Evolutionary conservation across 1,140 invertebrate genomes (phyloP).

Genomic region (Drosophila punjabiensis): DNA sequence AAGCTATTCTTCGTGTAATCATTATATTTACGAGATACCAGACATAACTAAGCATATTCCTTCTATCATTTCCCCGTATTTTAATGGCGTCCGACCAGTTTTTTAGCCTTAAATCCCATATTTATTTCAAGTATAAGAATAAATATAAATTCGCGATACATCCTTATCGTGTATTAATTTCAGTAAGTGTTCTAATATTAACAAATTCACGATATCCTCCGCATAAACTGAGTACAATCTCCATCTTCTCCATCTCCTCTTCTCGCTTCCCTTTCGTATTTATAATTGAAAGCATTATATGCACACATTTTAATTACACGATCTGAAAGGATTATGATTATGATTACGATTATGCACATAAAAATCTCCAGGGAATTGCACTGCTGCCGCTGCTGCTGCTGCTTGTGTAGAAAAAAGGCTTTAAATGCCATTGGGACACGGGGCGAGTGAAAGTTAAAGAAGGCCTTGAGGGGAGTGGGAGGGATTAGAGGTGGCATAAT

Average conservation of each 20-base stretch:
- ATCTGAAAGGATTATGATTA: slow-evolving; percentile 65
- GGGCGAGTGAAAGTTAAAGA: slow-evolving; percentile 47
- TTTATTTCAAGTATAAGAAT: too few relatives aligned
- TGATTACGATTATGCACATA: slow-evolving; percentile 48
- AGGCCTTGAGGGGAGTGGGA: slow-evolving; percentile 47
- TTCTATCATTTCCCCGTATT: too few relatives aligned
- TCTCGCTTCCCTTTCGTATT: slow-evolving; percentile 32
- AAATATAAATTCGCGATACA: not conserved
- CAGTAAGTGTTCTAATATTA: too few relatives aligned
- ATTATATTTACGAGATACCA: too few relatives aligned
- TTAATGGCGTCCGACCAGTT: too few relatives aligned
- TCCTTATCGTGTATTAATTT: not conserved
- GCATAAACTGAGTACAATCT: slow-evolving; percentile 5
- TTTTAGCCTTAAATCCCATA: too few relatives aligned
- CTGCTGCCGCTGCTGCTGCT: not conserved
- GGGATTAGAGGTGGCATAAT: slow-evolving; percentile 1
- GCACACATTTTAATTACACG: slow-evolving; percentile 80
- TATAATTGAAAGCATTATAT: slow-evolving; percentile 73
- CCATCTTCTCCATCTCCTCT: slow-evolving; percentile 36
- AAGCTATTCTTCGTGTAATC: not conserved
- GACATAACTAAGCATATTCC: too few relatives aligned
- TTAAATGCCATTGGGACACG: slow-evolving; percentile 44
- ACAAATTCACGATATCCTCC: not conserved
- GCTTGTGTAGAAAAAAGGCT: slow-evolving; percentile 22
- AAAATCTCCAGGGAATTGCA: slow-evolving; percentile 36